A percentile compares a stretch with the other conserved stretches of the same genome.
Evolutionary conservation across 2,797 vertebrate species (phyloP).

Genomic region (Typhlichthys subterraneus): DNA sequence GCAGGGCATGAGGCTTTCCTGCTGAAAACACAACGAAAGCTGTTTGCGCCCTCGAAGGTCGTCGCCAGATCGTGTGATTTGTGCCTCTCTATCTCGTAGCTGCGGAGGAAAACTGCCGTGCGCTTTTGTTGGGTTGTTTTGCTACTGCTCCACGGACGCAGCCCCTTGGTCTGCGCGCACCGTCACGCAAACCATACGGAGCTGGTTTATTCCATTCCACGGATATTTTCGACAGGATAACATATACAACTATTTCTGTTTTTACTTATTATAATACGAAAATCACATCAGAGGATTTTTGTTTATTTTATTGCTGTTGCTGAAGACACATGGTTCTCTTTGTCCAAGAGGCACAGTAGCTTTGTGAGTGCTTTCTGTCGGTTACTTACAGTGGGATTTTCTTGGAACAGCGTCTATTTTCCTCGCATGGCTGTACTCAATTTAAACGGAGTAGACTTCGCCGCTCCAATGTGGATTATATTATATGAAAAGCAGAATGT

Average conservation of each 20-base stretch:
- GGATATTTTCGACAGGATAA: constrained; percentile 69
- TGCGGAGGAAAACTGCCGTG: constrained; percentile 47
- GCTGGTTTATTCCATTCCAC: constrained; percentile 47
- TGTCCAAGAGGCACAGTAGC: constrained; percentile 83
- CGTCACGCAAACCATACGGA: constrained; percentile 55
- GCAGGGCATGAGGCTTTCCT: constrained; percentile 39
- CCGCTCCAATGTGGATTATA: constrained; percentile 76
- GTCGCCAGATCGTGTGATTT: constrained; percentile 33
- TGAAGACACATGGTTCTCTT: constrained; percentile 87
- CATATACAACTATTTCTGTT: constrained; percentile 40
- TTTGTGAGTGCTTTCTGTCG: constrained; percentile 63
- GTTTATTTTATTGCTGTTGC: constrained; percentile 42
- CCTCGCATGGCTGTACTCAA: constrained; percentile 71
- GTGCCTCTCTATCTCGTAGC: constrained; percentile 15
- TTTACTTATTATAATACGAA: constrained; percentile 29
- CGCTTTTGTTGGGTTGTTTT: constrained; percentile 24
- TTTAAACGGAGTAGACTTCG: constrained; percentile 70
- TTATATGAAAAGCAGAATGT: constrained; percentile 74
- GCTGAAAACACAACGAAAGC: constrained; percentile 30
- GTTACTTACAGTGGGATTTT: constrained; percentile 43
- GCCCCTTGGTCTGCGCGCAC: constrained; percentile 44
- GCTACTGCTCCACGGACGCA: constrained; percentile 51
- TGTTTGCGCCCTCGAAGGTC: constrained; percentile 26
- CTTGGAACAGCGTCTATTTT: constrained; percentile 65
- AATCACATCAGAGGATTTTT: constrained; percentile 57